Evolutionary conservation across 2,888 invertebrate genomes (phyloP), one percentile per base, ranked within the genome.

Genomic region (Agriopis marginaria): DNA sequence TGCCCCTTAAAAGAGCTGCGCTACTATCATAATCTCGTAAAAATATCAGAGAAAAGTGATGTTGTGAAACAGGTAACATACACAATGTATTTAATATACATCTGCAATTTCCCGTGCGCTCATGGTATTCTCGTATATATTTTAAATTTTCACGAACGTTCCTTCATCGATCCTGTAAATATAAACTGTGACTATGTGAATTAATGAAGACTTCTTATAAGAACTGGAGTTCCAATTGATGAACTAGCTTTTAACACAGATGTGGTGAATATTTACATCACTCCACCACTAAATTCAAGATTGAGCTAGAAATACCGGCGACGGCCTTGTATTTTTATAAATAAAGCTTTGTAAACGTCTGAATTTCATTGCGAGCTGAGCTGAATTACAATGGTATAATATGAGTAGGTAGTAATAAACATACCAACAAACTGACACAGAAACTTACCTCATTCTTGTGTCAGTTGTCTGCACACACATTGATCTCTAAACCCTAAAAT

Each of bases 111-210:
- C 10, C n/a, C 12, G 58, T 42, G 11, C 56, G 10, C 17, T 44
- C 6, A 56, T 3, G 54, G 12, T 9, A 42, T n/a, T 6, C 10
- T 11, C 23, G 7, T 32, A 50, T 9, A 9, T 17, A 10, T 61
- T 51, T 61, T 42, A 14, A 23, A 42, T 58, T 45, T 53, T 59
- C 39, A 14, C 12, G 61, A 63, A 65, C 54, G 59, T 44, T 71
- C 65, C 63, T 59, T 14, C 50, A 75, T 67, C 70, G 66, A 75
- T 72, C 64, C 51, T 53, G 12, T 50, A 58, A 40, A 67, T 66
- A 60, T 23, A 53, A 68, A 70, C 65, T 63, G 32, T 56, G 51
- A 32, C 32, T 56, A 23, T 32, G 12, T 55, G 49, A 10, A 58
- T 12, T 32, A 54, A 58, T 47, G 45, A 32, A 8, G 23, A 23